Evolutionary conservation across 2,888 invertebrate species (phyloP).

Genomic region (Amphiduros pacificus): DNA sequence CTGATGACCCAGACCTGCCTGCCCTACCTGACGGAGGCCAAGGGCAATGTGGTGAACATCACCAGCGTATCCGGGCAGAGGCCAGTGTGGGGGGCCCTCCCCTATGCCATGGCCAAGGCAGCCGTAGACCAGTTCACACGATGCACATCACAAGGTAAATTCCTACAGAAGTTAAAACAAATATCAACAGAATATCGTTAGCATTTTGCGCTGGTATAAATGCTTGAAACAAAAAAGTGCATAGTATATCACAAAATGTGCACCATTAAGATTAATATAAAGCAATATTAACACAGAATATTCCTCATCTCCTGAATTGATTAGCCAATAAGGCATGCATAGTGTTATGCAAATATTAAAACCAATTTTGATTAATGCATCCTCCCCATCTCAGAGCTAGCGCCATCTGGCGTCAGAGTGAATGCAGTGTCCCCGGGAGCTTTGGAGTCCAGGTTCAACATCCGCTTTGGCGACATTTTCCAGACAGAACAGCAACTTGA

Average conservation of each 20-base stretch:
- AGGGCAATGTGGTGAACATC: conserved; percentile 8
- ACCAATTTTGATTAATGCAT: neutral
- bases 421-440: neutral
- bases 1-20: conserved; percentile 8
- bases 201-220: no score
- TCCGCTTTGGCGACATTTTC: conserved; percentile 4
- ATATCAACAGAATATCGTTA: no score
- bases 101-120: conserved; percentile 2
- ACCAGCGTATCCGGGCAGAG: conserved; percentile 7
- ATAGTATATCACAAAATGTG: no score
- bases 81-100: conserved; percentile 1
- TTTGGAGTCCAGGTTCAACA: conserved; percentile 7
- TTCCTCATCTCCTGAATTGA: no score
- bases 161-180: no score
- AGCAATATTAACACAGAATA: no score
- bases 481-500: conserved; percentile 2
- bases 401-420: neutral
- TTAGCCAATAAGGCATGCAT: neutral
- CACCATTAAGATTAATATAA: no score
- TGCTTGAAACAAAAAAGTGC: no score
- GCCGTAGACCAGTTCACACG: conserved; percentile 10
- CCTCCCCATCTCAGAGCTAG: neutral
- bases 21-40: conserved; percentile 3
- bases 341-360: neutral
- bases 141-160: neutral